These are phyloP conservation scores for Euura lappo DNA, from an alignment of 1,140 invertebrate genomes.

Conservation along the genomic window DNA sequence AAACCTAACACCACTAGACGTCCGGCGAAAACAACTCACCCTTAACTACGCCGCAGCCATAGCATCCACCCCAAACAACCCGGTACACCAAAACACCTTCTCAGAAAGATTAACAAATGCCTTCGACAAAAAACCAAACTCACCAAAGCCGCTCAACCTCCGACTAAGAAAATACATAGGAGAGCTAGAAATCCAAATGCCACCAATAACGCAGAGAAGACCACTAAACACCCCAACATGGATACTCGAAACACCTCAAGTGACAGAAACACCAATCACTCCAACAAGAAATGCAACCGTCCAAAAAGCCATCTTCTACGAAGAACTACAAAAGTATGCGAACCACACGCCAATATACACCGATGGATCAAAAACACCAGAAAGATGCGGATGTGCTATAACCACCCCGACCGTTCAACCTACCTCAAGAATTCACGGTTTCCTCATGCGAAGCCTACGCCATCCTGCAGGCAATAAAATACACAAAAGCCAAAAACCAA, in stretches of 20 bases:
- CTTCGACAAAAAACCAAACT: too few relatives aligned
- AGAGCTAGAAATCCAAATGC: slow-evolving; percentile 9
- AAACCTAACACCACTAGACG: slow-evolving; percentile 12
- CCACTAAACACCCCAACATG: slow-evolving; percentile 7
- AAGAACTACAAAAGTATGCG: background rate
- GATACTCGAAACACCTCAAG: background rate
- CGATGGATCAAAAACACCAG: slow-evolving; percentile 11
- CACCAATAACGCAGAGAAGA: background rate
- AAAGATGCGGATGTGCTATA: slow-evolving; percentile 13
- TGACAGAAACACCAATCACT: background rate
- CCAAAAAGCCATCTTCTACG: background rate
- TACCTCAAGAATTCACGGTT: background rate
- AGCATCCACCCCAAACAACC: background rate
- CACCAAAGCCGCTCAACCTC: background rate
- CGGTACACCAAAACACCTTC: background rate
- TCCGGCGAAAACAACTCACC: slow-evolving; percentile 16
- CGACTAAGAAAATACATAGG: background rate
- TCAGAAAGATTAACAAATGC: too few relatives aligned
- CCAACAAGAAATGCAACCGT: slow-evolving; percentile 8
- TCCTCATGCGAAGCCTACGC: slow-evolving; percentile 15
- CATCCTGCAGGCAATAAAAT: slow-evolving; percentile 7
- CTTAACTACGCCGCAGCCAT: background rate
- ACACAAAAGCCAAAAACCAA: background rate
- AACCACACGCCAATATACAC: slow-evolving; percentile 9
- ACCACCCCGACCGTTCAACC: background rate